Evolutionary conservation across 1,140 invertebrate genomes (phyloP).

Genomic region (Leptinotarsa texana): DNA sequence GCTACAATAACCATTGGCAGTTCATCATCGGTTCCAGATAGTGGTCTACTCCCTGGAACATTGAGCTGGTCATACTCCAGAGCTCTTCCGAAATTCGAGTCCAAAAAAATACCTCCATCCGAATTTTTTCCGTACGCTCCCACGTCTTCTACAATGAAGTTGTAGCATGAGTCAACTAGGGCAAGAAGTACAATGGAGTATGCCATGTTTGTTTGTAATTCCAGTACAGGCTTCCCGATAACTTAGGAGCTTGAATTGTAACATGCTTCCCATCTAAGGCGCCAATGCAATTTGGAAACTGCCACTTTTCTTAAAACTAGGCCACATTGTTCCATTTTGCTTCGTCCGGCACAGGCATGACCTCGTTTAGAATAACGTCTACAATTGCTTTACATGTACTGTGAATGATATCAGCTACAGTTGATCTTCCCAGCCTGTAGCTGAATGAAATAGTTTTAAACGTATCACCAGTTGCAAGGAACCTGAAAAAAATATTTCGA

Average conservation of each 20-base stretch:
- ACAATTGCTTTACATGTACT: conserved; percentile 44
- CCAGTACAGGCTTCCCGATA: conserved; percentile 39
- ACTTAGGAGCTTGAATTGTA: conserved; percentile 50
- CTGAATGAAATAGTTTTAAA: conserved; percentile 44
- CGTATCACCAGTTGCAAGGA: conserved; percentile 32
- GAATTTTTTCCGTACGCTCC: conserved; percentile 54
- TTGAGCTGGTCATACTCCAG: conserved; percentile 26
- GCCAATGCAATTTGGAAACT: conserved; percentile 57
- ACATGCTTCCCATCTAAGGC: conserved; percentile 37
- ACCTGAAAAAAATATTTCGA: conserved; percentile 31
- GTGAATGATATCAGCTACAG: conserved; percentile 44
- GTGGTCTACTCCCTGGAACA: conserved; percentile 19
- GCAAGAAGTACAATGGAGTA: conserved; percentile 56
- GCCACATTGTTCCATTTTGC: conserved; percentile 43
- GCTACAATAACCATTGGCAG: conserved; percentile 48
- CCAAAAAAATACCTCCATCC: conserved; percentile 51
- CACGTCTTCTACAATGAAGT: conserved; percentile 55
- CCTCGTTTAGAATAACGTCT: conserved; percentile 38
- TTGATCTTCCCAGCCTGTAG: conserved; percentile 47
- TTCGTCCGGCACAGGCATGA: conserved; percentile 41
- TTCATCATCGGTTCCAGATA: conserved; percentile 2
- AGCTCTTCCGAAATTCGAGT: conserved; percentile 33
- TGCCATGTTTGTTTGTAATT: conserved; percentile 57
- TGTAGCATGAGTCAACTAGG: conserved; percentile 54
- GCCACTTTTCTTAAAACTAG: conserved; percentile 45